These are phyloP conservation scores for Gorsachius magnificus DNA, from an alignment of 2,797 vertebrate species.

Conservation along the genomic window DNA sequence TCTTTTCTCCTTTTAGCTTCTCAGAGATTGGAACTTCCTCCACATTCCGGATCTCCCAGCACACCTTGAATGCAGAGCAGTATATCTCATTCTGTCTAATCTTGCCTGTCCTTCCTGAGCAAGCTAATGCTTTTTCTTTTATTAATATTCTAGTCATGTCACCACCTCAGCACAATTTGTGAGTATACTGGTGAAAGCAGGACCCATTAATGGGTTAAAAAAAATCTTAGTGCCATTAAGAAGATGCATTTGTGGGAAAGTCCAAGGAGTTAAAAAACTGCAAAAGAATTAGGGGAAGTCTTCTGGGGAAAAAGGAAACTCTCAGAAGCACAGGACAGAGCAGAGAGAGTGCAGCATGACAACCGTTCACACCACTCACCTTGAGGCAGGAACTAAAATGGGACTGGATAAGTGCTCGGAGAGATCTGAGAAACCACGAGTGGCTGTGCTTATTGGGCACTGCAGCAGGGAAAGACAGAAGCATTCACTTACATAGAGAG, in stretches of 20 bases:
- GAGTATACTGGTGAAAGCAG: background rate
- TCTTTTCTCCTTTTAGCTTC: background rate
- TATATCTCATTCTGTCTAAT: background rate
- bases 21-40: background rate
- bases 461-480: background rate
- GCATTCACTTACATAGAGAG: background rate
- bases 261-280: background rate
- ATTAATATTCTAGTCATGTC: background rate
- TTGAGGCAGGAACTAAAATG: slow-evolving; percentile 19
- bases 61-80: background rate
- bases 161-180: background rate
- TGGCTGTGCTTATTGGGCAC: background rate
- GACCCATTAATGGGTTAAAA: background rate
- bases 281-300: background rate
- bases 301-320: background rate
- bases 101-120: background rate
- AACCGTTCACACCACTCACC: background rate
- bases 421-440: background rate
- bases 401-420: background rate
- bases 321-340: background rate
- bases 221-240: background rate
- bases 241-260: background rate
- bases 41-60: background rate
- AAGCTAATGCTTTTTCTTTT: background rate
- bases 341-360: background rate